A percentile compares a stretch with the other conserved stretches of the same genome.
phyloP scores from a whole-genome alignment of 2,113 vertebrate genomes.

The Psittacula cyanocephala region DNA sequence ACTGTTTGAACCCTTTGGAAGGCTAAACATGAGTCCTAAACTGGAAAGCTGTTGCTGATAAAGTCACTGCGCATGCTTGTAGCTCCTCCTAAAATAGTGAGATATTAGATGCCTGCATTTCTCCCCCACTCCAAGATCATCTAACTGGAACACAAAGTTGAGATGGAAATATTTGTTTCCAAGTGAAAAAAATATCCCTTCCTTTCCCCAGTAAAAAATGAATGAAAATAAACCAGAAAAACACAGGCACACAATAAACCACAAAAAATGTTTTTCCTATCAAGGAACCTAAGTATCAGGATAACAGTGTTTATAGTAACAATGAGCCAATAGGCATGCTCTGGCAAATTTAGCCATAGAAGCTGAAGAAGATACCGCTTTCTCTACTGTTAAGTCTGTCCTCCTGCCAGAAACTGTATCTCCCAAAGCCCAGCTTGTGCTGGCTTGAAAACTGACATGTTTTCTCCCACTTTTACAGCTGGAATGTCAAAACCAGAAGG shows the following conservation, averaged over 20 bases:
- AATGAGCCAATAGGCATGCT: rapidly evolving
- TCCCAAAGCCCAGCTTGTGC: neutral
- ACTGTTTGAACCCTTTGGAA: neutral
- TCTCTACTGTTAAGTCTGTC: neutral
- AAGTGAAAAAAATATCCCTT: neutral
- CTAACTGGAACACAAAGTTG: neutral
- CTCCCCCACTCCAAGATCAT: neutral
- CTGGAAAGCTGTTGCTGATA: neutral
- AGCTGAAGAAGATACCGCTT: neutral
- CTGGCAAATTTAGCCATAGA: neutral
- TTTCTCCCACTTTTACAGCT: neutral
- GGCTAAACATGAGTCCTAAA: neutral
- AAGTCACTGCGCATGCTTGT: neutral
- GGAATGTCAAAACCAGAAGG: neutral
- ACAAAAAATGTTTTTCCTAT: neutral
- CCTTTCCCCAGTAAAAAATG: neutral
- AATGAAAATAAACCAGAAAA: neutral
- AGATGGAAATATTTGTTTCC: neutral
- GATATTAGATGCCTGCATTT: neutral
- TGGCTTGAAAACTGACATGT: neutral
- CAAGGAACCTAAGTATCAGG: neutral
- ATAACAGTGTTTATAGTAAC: neutral
- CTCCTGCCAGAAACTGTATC: neutral
- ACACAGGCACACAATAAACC: neutral
- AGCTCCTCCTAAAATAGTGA: neutral